Conservation (phyloP, 2,797 vertebrate genomes). For the Acipenser ruthenus region DNA sequence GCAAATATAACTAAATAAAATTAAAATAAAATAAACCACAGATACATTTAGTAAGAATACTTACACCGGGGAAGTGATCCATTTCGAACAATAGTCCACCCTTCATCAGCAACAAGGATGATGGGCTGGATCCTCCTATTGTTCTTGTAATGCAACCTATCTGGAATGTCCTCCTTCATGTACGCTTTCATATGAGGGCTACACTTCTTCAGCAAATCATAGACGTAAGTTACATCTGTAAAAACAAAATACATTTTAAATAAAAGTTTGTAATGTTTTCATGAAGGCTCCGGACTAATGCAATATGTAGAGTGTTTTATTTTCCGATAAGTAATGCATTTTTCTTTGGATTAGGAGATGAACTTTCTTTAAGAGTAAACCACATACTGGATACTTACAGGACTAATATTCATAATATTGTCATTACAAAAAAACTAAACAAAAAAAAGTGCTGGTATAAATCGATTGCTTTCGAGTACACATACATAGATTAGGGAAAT, state of each 20-base stretch:
- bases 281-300: background rate
- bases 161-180: conserved; percentile 75
- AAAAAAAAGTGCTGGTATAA: too few species aligned
- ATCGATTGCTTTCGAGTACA: too few species aligned
- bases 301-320: background rate
- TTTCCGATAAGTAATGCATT: background rate
- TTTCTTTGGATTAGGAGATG: background rate
- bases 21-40: too few species aligned
- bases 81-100: conserved; percentile 77
- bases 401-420: too few species aligned
- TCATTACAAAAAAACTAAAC: too few species aligned
- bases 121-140: conserved; percentile 76
- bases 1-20: too few species aligned
- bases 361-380: background rate
- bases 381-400: background rate
- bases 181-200: conserved; percentile 77
- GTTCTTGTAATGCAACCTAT: conserved; percentile 70
- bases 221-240: too few species aligned
- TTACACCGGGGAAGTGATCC: too few species aligned
- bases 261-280: conserved; percentile 6
- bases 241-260: background rate
- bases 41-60: too few species aligned
- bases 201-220: too few species aligned
- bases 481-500: conserved; percentile 6
- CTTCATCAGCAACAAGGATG: conserved; percentile 72